Base-by-base conservation (phyloP, 2,113 vertebrate species). In the Craseonycteris thonglongyai region DNA sequence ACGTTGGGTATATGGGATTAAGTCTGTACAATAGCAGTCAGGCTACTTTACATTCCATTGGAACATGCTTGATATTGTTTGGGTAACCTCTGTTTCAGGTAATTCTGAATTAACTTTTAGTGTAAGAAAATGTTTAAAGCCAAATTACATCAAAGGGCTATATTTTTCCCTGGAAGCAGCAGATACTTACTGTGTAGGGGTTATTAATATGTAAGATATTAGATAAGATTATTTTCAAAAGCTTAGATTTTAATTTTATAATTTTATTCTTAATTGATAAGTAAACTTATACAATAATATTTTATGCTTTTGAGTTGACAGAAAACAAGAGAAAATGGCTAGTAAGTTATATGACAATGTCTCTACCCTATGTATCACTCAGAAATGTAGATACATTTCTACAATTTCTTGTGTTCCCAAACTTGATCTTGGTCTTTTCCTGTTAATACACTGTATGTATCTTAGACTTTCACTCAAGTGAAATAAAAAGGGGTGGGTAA, bases 21-120 rank as follows among this genome's bases (percentile, higher is more conserved):
- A 92, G 13, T 90, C n/a, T 68, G 2, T 75, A 78, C 42, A 63
- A 54, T 5, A 90, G 54, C 66, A 58, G 30, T 4, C 4, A 81
- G 19, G 22, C 54, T 54, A 49, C 51, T 82, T 63, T 69, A 6
- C 49, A 59, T 83, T 80, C 94, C n/a, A 28, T 61, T 96, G 83
- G 69, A 59, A 56, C 83, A 61, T 65, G 28, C 49, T 94, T 96
- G 42, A 26, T 94, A 22, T 26, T 95, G 24, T 90, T 96, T 96
- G 65, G 14, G 5, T 75, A 33, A 69, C 33, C 16, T 93, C 21
- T 83, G 28, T 63, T 86, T 88, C 16, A 59, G 26, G 72, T 93
- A 76, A 76, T 79, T 91, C 79, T 49, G 75, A 96, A 88, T 95
- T 95, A 71, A 82, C 56, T 91, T 85, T 94, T 88, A 95, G n/a